Evolutionary conservation across 2,888 invertebrate genomes (phyloP).

Genomic region (Chirona hameri): DNA sequence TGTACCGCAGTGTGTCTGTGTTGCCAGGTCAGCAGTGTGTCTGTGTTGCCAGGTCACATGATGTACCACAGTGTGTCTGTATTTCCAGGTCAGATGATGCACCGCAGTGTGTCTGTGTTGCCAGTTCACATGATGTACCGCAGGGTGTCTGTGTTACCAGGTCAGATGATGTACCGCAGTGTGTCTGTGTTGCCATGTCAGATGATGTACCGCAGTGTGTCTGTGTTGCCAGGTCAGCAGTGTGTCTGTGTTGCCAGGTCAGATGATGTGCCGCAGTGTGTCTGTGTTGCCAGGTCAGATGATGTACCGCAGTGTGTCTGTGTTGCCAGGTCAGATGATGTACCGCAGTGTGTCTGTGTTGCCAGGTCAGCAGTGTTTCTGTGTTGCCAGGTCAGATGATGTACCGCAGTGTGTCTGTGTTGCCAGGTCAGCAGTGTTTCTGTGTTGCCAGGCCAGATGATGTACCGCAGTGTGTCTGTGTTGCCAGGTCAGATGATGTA

Average conservation of each 20-base stretch:
- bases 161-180: no score
- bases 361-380: no score
- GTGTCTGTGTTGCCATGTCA: conserved; percentile 58
- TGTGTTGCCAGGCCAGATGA: conserved; percentile 74
- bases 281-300: no score
- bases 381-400: conserved; percentile 79
- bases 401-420: conserved; percentile 50
- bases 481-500: no score
- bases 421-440: no score
- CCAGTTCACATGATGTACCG: conserved; percentile 87
- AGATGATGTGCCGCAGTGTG: conserved; percentile 71
- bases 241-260: conserved; percentile 54
- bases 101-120: not conserved
- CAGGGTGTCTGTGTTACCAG: no score
- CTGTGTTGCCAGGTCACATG: conserved; percentile 71
- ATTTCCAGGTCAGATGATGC: no score
- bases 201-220: conserved; percentile 70
- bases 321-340: conserved; percentile 79
- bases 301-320: no score
- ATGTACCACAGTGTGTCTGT: conserved; percentile 57
- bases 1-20: conserved; percentile 54
- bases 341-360: conserved; percentile 50
- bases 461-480: conserved; percentile 54
- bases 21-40: no score
- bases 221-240: no score